Evolutionary conservation across 2,888 invertebrate species (phyloP), one percentile per base, ranked within the genome.

Genomic region (Acleris literana): DNA sequence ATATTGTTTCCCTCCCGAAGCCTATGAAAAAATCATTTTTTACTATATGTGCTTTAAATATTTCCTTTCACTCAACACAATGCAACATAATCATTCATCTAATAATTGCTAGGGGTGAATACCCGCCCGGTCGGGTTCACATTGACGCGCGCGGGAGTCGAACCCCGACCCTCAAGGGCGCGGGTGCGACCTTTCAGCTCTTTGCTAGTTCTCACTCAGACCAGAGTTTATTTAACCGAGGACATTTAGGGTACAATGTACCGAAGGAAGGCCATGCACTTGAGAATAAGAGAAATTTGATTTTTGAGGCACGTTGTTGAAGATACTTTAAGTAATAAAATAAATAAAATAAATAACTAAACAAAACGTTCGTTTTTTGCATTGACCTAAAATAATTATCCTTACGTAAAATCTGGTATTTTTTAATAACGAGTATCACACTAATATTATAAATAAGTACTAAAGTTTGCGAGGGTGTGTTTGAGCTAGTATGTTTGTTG

Each of bases 91-190:
- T 33, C 29, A 54, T 54, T 54, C 17, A 39, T 18, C 54, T 39
- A 54, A 54, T 54, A 43, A 55, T 43, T 43, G 13, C 5, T 16
- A 7, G 55, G 33, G 65, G 55, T 60, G 29, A 61, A 65, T 17
- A 55, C 29, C 60, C 57, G 56, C n/a, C 56, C 64, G 64, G 60
- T 43, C 64, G 44, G 29, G 55, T 65, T 65, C 65, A 65, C 65
- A 51, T 65, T 65, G 60, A 11, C 55, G 53, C 20, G 56, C 39
- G 48, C 54, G 54, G 49, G 60, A 59, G 49, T 54, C 59, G 49
- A 60, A 65, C 65, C 51, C 25, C 49, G 49, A 33, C 25, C 51
- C 60, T 59, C 18, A 60, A 64, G 64, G 64, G 59, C 55, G 43
- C 39, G 59, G 39, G 25, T 22, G 20, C 60, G 60, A 61, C 65